Percentiles rank a stretch among this genome's conserved stretches.
Conservation (phyloP, 2,888 invertebrate species). For the Rotaria macrura region DNA sequence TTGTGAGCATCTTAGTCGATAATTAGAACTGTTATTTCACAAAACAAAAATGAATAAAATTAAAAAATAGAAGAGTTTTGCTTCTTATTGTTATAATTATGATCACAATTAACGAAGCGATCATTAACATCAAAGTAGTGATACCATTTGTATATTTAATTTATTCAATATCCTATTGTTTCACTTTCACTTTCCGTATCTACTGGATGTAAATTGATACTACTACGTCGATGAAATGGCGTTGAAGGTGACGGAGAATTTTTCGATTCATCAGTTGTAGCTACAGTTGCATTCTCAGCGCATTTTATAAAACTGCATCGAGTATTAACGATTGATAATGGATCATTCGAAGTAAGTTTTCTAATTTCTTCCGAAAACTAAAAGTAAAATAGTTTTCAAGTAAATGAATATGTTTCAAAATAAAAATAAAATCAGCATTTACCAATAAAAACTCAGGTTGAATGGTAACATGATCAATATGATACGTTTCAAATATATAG, state of each 20-base stretch:
- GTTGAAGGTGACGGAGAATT: background rate
- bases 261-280: no score
- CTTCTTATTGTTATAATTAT: no score
- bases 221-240: background rate
- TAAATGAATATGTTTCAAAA: background rate
- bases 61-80: no score
- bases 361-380: background rate
- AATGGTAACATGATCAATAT: conserved; percentile 17
- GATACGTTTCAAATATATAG: background rate
- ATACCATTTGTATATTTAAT: background rate
- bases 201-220: background rate
- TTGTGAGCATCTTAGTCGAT: no score
- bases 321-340: background rate
- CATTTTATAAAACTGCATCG: background rate
- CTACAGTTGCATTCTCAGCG: background rate
- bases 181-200: background rate
- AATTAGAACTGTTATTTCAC: no score
- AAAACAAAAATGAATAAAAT: no score
- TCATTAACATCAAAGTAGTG: no score
- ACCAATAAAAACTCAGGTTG: conserved; percentile 9
- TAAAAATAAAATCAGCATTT: background rate
- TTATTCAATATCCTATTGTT: background rate
- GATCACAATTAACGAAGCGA: no score
- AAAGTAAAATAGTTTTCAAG: background rate
- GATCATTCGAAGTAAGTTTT: background rate